phyloP scores from a whole-genome alignment of 2,797 vertebrate species.

The Sciurus carolinensis region DNA sequence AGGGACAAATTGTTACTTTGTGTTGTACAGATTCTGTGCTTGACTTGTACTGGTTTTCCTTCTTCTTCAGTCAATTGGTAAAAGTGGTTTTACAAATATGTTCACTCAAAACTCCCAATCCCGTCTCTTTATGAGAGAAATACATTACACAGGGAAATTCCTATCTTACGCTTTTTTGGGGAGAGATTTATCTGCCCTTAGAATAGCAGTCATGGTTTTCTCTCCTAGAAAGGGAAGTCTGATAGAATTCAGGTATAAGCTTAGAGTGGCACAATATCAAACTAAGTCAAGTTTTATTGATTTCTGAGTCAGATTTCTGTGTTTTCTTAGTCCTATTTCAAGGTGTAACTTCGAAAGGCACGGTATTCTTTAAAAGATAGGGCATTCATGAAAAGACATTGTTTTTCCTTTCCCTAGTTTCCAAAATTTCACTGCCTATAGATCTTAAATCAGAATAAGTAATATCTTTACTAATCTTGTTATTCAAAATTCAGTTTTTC shows the following conservation, averaged over 20 bases:
- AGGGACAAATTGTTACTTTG: slow-evolving; percentile 20
- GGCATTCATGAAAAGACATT: slow-evolving; percentile 67
- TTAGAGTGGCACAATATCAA: slow-evolving; percentile 79
- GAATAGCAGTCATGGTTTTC: slow-evolving; percentile 78
- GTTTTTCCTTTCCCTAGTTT: slow-evolving; percentile 76
- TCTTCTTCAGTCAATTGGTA: slow-evolving; percentile 48
- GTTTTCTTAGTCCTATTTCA: slow-evolving; percentile 64
- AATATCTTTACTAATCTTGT: slow-evolving; percentile 67
- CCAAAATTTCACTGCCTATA: slow-evolving; percentile 73
- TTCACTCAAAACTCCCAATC: slow-evolving; percentile 48
- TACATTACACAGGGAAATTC: slow-evolving; percentile 50
- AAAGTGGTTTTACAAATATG: slow-evolving; percentile 54
- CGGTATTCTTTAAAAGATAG: slow-evolving; percentile 70
- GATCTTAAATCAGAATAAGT: slow-evolving; percentile 72
- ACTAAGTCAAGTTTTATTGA: slow-evolving; percentile 73
- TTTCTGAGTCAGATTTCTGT: slow-evolving; percentile 61
- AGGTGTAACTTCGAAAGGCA: slow-evolving; percentile 61
- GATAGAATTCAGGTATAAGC: slow-evolving; percentile 76
- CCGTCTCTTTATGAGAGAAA: slow-evolving; percentile 65
- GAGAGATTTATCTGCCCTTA: slow-evolving; percentile 72
- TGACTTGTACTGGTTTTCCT: not conserved
- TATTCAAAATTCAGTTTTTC: slow-evolving; percentile 74
- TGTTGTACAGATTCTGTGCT: not conserved
- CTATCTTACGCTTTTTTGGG: slow-evolving; percentile 71
- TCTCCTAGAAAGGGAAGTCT: slow-evolving; percentile 73